Conservation (phyloP, 2,888 invertebrate species). For the Tipula confusa region DNA sequence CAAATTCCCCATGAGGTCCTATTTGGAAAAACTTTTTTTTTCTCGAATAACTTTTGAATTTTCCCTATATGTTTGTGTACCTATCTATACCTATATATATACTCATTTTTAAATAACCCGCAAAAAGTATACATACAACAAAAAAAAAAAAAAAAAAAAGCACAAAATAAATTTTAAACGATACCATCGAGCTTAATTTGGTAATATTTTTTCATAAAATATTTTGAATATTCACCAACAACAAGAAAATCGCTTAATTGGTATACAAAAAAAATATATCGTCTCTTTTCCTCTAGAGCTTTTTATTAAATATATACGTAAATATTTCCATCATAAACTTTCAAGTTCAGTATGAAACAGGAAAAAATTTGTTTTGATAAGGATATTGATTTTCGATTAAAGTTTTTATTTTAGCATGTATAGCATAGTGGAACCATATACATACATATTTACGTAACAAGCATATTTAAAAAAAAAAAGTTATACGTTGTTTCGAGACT, state of each 20-base stretch:
- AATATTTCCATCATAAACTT: neutral
- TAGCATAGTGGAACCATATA: neutral
- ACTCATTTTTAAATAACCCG: neutral
- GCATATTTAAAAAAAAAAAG: neutral
- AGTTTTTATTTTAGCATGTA: neutral
- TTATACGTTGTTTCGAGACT: neutral
- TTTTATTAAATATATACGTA: neutral
- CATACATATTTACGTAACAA: neutral
- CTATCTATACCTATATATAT: neutral
- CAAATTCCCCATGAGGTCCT: neutral
- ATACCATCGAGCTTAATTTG: conserved; percentile 20
- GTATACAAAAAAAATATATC: neutral
- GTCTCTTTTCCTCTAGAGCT: conserved; percentile 7
- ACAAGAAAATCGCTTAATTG: conserved; percentile 14
- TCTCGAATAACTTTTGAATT: neutral
- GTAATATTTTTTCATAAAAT: neutral
- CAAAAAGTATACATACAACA: neutral
- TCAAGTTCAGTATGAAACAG: neutral
- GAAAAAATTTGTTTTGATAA: neutral
- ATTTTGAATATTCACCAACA: neutral
- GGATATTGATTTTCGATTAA: conserved; percentile 3
- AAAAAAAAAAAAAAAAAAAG: too few species aligned
- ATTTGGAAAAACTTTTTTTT: neutral
- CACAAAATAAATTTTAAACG: conserved; percentile 7
- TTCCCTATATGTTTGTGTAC: neutral